phyloP scores from a whole-genome alignment of 2,797 vertebrate species.

The Etheostoma nigrum region DNA sequence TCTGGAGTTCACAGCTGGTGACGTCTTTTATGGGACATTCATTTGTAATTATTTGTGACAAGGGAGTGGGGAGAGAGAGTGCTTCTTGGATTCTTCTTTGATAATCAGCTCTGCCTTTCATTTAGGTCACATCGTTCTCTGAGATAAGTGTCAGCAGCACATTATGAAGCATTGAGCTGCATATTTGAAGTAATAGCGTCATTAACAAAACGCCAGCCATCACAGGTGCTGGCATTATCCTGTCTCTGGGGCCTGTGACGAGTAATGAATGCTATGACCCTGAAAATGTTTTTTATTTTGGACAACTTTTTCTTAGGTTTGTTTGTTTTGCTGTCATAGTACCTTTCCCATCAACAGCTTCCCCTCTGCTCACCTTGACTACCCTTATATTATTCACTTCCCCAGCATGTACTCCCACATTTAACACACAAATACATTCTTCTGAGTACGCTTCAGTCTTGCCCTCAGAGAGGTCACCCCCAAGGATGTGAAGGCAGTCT shows the following conservation, averaged over 20 bases:
- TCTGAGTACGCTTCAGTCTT: constrained; percentile 28
- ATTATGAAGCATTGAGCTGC: constrained; percentile 33
- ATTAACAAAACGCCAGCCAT: constrained; percentile 59
- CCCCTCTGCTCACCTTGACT: constrained; percentile 69
- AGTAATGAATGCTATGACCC: constrained; percentile 53
- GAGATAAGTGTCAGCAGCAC: constrained; percentile 13
- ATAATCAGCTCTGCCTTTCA: neutral
- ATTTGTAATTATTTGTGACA: constrained; percentile 36
- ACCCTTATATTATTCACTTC: constrained; percentile 64
- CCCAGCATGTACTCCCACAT: constrained; percentile 39
- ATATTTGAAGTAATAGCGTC: constrained; percentile 36
- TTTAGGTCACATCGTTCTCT: constrained; percentile 22
- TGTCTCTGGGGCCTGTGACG: neutral
- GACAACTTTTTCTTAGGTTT: constrained; percentile 34
- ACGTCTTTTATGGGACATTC: constrained; percentile 38
- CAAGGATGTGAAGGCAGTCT: constrained; percentile 40
- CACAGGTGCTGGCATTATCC: constrained; percentile 44
- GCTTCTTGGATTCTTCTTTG: constrained; percentile 11
- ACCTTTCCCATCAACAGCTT: constrained; percentile 44
- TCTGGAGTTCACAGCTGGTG: constrained; percentile 40
- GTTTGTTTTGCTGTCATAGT: constrained; percentile 63
- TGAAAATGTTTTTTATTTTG: constrained; percentile 56
- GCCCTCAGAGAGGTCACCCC: constrained; percentile 43
- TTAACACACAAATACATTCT: constrained; percentile 35
- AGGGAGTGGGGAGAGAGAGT: constrained; percentile 4